These are phyloP conservation scores for Bombus superbus DNA, from an alignment of 1,140 invertebrate genomes.

Conservation along the genomic window DNA sequence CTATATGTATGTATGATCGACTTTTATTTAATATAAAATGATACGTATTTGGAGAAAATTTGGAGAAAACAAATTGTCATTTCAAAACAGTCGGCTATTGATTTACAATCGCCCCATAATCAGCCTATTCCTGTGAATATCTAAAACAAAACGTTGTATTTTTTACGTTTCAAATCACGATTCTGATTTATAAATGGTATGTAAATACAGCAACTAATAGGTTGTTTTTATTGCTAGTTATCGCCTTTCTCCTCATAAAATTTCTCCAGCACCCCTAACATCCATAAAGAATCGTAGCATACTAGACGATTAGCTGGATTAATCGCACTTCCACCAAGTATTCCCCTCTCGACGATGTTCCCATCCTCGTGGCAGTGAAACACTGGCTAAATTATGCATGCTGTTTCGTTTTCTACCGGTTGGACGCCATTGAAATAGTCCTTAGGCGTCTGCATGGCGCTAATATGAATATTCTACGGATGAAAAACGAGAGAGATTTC, in stretches of 20 bases:
- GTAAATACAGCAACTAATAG: no score
- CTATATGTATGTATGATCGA: no score
- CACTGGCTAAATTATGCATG: slow-evolving; percentile 42
- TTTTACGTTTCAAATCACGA: not conserved
- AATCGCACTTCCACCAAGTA: slow-evolving; percentile 31
- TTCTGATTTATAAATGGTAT: not conserved
- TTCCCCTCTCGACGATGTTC: slow-evolving; percentile 21
- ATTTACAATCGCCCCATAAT: not conserved
- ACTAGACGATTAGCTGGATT: slow-evolving; percentile 31
- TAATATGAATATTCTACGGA: slow-evolving; percentile 59
- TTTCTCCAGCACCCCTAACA: not conserved
- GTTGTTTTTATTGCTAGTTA: slow-evolving; percentile 21
- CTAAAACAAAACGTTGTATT: not conserved
- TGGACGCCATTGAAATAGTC: not conserved
- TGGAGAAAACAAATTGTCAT: not conserved
- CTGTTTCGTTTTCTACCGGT: slow-evolving; percentile 33
- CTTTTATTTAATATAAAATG: no score
- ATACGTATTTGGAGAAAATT: not conserved
- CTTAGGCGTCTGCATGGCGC: not conserved
- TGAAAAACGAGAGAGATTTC: slow-evolving; percentile 63
- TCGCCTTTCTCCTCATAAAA: not conserved
- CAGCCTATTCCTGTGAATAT: no score
- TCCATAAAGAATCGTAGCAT: not conserved
- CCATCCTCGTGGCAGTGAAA: slow-evolving; percentile 34
- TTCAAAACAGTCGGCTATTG: not conserved